These are phyloP conservation scores for Circaetus gallicus DNA, from an alignment of 2,113 vertebrate species.

Conservation along the genomic window DNA sequence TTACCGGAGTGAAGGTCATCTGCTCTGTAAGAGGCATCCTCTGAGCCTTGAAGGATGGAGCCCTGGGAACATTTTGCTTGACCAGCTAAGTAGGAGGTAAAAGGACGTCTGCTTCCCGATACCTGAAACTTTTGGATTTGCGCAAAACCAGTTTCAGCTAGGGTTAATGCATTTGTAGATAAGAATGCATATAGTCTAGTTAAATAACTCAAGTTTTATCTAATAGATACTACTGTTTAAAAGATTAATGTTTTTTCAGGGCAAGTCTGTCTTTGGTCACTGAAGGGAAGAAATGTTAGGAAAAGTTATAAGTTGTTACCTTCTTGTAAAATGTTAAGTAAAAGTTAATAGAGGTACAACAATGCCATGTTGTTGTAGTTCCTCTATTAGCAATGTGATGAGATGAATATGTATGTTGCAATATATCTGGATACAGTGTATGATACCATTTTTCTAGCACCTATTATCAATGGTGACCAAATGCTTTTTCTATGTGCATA, in stretches of 20 bases:
- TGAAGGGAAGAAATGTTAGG: constrained; percentile 87
- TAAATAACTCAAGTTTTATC: constrained; percentile 69
- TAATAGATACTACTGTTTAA: constrained; percentile 71
- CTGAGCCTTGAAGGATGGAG: background rate
- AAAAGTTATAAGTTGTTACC: constrained; percentile 87
- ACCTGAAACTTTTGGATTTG: constrained; percentile 19
- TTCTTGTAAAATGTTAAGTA: background rate
- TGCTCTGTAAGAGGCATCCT: background rate
- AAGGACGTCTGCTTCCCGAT: background rate
- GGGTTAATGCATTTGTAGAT: constrained; percentile 54
- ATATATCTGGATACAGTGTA: constrained; percentile 18
- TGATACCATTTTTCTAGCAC: constrained; percentile 16
- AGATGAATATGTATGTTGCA: constrained; percentile 82
- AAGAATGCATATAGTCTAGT: constrained; percentile 73
- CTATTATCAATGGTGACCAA: constrained; percentile 31
- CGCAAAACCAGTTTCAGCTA: constrained; percentile 20
- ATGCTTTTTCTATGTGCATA: background rate
- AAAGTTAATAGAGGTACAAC: constrained; percentile 86
- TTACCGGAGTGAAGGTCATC: background rate
- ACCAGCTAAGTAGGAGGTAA: background rate
- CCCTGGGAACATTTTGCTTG: background rate
- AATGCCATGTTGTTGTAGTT: constrained; percentile 83
- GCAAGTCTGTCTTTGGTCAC: constrained; percentile 87
- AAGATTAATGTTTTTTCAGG: constrained; percentile 88
- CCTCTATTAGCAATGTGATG: constrained; percentile 81